These are phyloP conservation scores for Onychomys torridus DNA, from an alignment of 2,797 vertebrate genomes.

Conservation along the genomic window DNA sequence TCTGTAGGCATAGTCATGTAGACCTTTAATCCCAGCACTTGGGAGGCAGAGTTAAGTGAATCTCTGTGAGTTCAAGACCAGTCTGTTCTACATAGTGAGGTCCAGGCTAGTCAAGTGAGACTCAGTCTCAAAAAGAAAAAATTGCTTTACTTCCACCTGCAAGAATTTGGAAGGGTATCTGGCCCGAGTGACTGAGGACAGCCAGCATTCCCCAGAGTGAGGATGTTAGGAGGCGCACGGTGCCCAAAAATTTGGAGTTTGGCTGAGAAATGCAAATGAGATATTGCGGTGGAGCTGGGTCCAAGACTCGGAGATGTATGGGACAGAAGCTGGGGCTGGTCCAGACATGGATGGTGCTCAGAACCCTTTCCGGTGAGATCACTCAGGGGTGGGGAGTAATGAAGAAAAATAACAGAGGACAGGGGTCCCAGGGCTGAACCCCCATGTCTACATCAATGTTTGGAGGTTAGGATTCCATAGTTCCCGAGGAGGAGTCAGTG, in stretches of 20 bases:
- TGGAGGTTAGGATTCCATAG: background rate
- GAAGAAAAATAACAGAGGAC: background rate
- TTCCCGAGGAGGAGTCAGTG: background rate
- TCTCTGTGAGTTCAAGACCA: background rate
- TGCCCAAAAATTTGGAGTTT: background rate
- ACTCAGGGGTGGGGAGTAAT: background rate
- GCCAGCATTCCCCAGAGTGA: rapidly evolving
- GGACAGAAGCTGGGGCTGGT: background rate
- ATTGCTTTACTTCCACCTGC: background rate
- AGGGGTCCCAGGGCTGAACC: background rate
- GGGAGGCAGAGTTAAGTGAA: background rate
- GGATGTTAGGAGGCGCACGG: rapidly evolving
- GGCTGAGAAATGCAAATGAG: background rate
- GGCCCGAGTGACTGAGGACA: background rate
- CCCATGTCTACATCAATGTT: background rate
- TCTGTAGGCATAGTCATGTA: background rate
- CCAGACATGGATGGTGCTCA: background rate
- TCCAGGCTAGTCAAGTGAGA: background rate
- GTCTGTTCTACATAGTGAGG: background rate
- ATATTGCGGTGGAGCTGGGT: background rate
- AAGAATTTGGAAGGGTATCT: rapidly evolving
- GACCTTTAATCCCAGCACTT: background rate
- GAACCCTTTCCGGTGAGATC: background rate
- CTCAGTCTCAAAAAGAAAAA: background rate
- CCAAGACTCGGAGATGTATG: background rate